Conservation (phyloP, 2,888 invertebrate genomes). For the Ptilodon capucinus region DNA sequence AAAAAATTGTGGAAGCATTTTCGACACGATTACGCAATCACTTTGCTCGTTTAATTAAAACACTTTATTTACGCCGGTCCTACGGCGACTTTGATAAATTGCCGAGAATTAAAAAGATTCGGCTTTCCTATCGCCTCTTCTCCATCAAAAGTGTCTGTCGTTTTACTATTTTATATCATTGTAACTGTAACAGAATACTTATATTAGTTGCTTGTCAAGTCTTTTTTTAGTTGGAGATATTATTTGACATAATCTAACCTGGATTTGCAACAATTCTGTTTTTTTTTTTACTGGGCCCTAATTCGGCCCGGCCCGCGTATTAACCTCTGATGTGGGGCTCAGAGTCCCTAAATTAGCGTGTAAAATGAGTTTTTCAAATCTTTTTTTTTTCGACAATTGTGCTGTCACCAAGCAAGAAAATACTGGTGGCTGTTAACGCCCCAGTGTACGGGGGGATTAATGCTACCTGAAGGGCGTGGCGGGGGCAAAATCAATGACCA, state of each 20-base stretch:
- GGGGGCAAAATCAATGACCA: not conserved
- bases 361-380: too few species aligned
- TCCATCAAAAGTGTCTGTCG: not conserved
- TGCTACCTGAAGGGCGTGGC: not conserved
- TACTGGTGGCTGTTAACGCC: too few species aligned
- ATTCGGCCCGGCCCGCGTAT: too few species aligned
- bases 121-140: not conserved
- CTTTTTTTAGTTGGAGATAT: not conserved
- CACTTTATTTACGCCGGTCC: constrained; percentile 51
- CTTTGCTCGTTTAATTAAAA: constrained; percentile 59
- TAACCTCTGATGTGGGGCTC: too few species aligned
- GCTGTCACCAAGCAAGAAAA: too few species aligned
- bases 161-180: not conserved
- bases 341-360: too few species aligned
- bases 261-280: too few species aligned
- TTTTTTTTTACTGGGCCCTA: too few species aligned
- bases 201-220: not conserved
- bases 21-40: constrained; percentile 53
- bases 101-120: constrained; percentile 1
- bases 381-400: too few species aligned
- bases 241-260: too few species aligned
- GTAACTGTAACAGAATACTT: not conserved
- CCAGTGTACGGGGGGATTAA: too few species aligned
- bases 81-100: constrained; percentile 2
- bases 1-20: constrained; percentile 33